Evolutionary conservation across 2,113 vertebrate genomes (phyloP).

Genomic region (Pipa parva): DNA sequence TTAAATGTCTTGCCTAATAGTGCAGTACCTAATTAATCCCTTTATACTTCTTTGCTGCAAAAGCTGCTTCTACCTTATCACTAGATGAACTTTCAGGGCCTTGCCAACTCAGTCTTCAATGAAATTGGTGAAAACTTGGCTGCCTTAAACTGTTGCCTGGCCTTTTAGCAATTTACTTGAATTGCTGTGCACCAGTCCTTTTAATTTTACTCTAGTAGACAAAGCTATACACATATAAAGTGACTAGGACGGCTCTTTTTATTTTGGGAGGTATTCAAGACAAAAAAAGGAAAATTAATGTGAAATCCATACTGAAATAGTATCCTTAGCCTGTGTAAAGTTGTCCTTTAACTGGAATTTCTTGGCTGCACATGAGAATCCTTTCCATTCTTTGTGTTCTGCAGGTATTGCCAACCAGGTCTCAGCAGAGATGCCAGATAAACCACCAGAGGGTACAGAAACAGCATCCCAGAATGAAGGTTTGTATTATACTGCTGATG

Average conservation of each 20-base stretch:
- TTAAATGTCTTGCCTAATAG: no score
- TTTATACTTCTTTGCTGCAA: no score
- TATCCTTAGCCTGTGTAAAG: conserved; percentile 9
- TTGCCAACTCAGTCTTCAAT: neutral
- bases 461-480: conserved; percentile 42
- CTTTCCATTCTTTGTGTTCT: conserved; percentile 48
- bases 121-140: conserved; percentile 4
- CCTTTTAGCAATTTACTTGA: conserved; percentile 16
- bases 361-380: conserved; percentile 17
- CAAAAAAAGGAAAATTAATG: conserved; percentile 31
- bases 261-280: conserved; percentile 20
- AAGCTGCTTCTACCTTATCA: neutral
- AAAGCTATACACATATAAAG: conserved; percentile 19
- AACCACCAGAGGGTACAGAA: conserved; percentile 50
- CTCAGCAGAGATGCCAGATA: conserved; percentile 52
- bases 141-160: conserved; percentile 4
- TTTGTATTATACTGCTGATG: conserved; percentile 39
- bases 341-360: neutral
- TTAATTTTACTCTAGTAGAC: neutral
- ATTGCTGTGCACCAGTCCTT: conserved; percentile 11
- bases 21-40: no score
- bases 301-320: conserved; percentile 37
- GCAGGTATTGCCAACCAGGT: conserved; percentile 45
- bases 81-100: neutral
- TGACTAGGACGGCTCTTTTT: conserved; percentile 16